These are phyloP conservation scores for Plutella xylostella DNA, from an alignment of 2,888 invertebrate species.

Conservation along the genomic window DNA sequence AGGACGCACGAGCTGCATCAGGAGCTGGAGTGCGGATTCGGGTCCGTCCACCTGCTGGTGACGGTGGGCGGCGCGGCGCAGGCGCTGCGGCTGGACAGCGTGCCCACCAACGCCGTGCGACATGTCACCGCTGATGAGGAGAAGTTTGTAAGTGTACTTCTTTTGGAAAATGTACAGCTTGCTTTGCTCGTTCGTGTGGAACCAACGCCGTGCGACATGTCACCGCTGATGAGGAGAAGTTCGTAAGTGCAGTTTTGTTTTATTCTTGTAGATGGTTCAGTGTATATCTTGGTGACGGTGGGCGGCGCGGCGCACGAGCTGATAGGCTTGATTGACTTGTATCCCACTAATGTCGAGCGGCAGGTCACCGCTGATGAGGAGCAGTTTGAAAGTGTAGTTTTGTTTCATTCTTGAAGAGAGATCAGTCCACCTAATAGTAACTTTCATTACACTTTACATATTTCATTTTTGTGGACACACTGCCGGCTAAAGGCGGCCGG, in stretches of 20 bases:
- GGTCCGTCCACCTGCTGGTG: constrained; percentile 46
- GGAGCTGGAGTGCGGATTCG: constrained; percentile 53
- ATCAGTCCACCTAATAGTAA: constrained; percentile 46
- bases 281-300: constrained; percentile 50
- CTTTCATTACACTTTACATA: too few species aligned
- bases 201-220: constrained; percentile 37
- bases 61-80: constrained; percentile 43
- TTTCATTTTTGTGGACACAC: too few species aligned
- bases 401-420: too few species aligned
- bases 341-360: constrained; percentile 38
- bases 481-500: too few species aligned
- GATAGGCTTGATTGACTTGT: too few species aligned
- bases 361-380: constrained; percentile 31
- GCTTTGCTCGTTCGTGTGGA: too few species aligned
- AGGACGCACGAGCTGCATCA: constrained; percentile 58
- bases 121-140: constrained; percentile 31
- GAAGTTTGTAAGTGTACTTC: constrained; percentile 40
- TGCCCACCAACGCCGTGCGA: constrained; percentile 42
- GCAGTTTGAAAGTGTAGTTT: constrained; percentile 39
- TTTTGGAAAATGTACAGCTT: too few species aligned
- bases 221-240: constrained; percentile 36
- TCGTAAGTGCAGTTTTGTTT: constrained; percentile 34
- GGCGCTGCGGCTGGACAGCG: constrained; percentile 31
- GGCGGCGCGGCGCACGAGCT: too few species aligned
- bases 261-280: too few species aligned